Percentiles rank a stretch among this genome's conserved stretches.
Evolutionary conservation across 2,113 vertebrate genomes (phyloP).

Genomic region (Strigops habroptila): DNA sequence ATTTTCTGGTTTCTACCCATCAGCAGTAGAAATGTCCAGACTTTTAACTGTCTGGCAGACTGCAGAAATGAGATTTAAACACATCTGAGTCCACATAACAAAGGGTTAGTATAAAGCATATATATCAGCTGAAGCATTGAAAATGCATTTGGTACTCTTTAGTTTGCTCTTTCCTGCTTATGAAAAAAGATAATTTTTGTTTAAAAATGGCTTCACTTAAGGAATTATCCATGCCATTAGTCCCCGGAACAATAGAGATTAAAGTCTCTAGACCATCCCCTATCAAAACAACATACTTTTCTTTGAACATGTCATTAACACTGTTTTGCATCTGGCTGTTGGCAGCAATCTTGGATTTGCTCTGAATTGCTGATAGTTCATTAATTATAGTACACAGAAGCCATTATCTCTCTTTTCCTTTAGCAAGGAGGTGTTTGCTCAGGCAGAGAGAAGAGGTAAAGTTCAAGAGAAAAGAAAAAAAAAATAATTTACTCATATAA

Average conservation of each 20-base stretch:
- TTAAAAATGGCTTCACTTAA: slow-evolving; percentile 61
- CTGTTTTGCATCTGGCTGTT: slow-evolving; percentile 66
- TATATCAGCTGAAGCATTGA: slow-evolving; percentile 2
- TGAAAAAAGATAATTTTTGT: slow-evolving; percentile 64
- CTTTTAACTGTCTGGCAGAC: neutral
- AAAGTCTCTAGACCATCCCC: slow-evolving; percentile 54
- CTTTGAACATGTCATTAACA: slow-evolving; percentile 73
- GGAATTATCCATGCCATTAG: slow-evolving; percentile 62
- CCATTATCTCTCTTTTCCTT: slow-evolving; percentile 53
- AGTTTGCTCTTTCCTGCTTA: slow-evolving; percentile 41
- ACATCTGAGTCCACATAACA: slow-evolving; percentile 25
- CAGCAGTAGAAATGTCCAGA: neutral
- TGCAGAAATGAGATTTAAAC: slow-evolving; percentile 31
- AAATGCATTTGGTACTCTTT: slow-evolving; percentile 55
- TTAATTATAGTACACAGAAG: slow-evolving; percentile 69
- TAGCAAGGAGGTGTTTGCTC: slow-evolving; percentile 18
- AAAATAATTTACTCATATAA: neutral
- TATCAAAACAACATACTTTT: slow-evolving; percentile 65
- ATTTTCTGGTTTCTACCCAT: neutral
- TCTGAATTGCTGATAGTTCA: slow-evolving; percentile 65
- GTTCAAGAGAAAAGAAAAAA: neutral
- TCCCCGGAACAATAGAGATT: slow-evolving; percentile 62
- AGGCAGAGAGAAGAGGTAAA: slow-evolving; percentile 21
- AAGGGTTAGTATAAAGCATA: slow-evolving; percentile 9
- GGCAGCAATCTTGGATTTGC: slow-evolving; percentile 57